These are phyloP conservation scores for Chionomys nivalis DNA, from an alignment of 2,113 vertebrate species.

Conservation along the genomic window DNA sequence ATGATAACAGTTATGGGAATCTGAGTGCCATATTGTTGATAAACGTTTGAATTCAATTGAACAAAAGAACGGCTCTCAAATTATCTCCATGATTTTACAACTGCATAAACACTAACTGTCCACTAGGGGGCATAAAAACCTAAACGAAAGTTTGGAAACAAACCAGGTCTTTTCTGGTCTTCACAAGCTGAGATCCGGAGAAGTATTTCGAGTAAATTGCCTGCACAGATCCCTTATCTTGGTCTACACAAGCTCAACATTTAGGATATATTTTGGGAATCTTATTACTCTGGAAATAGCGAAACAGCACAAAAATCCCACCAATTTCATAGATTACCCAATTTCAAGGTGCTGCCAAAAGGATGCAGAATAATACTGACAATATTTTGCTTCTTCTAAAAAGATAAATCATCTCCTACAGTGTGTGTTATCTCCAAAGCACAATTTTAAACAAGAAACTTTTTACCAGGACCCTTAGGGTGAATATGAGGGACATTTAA, in stretches of 20 bases:
- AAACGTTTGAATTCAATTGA: background rate
- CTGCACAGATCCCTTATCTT: constrained; percentile 67
- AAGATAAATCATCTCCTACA: constrained; percentile 21
- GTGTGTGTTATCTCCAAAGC: background rate
- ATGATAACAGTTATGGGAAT: background rate
- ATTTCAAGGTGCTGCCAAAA: constrained; percentile 46
- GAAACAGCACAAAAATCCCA: constrained; percentile 41
- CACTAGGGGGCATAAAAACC: constrained; percentile 86
- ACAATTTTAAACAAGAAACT: constrained; percentile 36
- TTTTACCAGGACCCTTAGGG: background rate
- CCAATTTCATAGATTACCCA: constrained; percentile 58
- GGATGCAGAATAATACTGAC: constrained; percentile 41
- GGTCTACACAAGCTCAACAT: constrained; percentile 62
- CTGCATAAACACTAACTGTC: constrained; percentile 26
- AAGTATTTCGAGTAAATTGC: constrained; percentile 72
- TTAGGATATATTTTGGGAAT: constrained; percentile 61
- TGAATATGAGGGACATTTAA: constrained; percentile 43
- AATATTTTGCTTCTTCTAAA: constrained; percentile 55
- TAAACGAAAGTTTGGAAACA: constrained; percentile 73
- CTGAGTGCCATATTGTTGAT: background rate
- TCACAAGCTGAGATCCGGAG: constrained; percentile 31
- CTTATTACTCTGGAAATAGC: constrained; percentile 64
- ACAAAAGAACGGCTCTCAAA: constrained; percentile 8
- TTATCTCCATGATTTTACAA: constrained; percentile 23
- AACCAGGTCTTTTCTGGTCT: constrained; percentile 60